Evolutionary conservation across 35 echinoderm and acorn worm species (phyloP).

Genomic region (Acanthaster planci): DNA sequence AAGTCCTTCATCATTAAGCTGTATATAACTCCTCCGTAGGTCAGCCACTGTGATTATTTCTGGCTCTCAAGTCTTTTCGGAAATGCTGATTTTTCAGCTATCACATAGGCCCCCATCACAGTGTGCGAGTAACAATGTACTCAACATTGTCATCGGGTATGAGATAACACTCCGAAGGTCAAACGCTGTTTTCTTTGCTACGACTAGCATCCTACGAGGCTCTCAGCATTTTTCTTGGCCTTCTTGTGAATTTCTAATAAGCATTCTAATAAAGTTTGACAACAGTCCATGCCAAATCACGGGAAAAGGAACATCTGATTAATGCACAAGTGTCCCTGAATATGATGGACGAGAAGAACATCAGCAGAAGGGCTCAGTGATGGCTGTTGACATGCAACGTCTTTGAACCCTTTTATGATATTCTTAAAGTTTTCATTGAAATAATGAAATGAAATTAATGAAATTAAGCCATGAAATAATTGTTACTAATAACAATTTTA

Average conservation of each 20-base stretch:
- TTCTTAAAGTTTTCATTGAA: too few relatives aligned
- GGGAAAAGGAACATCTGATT: too few relatives aligned
- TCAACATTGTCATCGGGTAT: constrained; percentile 60
- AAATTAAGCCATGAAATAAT: too few relatives aligned
- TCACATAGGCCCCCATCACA: constrained; percentile 62
- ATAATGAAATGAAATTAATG: too few relatives aligned
- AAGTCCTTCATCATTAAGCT: constrained; percentile 56
- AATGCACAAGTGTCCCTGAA: too few relatives aligned
- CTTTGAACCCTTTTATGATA: too few relatives aligned
- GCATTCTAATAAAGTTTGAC: too few relatives aligned
- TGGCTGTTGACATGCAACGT: too few relatives aligned
- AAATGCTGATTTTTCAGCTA: constrained; percentile 43
- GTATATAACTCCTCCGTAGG: constrained; percentile 42
- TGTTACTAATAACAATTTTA: too few relatives aligned
- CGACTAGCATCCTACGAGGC: constrained; percentile 56
- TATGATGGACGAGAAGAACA: too few relatives aligned
- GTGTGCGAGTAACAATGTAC: constrained; percentile 66
- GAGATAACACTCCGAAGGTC: constrained; percentile 57
- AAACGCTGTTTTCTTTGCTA: constrained; percentile 67
- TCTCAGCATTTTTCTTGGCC: constrained; percentile 39
- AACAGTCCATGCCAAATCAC: too few relatives aligned
- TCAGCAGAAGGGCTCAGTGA: too few relatives aligned
- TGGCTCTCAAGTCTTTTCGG: constrained; percentile 46
- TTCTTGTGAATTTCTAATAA: background rate
- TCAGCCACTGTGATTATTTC: constrained; percentile 21